Evolutionary conservation across 2,888 invertebrate species (phyloP).

Genomic region (Tetranychus truncatus): DNA sequence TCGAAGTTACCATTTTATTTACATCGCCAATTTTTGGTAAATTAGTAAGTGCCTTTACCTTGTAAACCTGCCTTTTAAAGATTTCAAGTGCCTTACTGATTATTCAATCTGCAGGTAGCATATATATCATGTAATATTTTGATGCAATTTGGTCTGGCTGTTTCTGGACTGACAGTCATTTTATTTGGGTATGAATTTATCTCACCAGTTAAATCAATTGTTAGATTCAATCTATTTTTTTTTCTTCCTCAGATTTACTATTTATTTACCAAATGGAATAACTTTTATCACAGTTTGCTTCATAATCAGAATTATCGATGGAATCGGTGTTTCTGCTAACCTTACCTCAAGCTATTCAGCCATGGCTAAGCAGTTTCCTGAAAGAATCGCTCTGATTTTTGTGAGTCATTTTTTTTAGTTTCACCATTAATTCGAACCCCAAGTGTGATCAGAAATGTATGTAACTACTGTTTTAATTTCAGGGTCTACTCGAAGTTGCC

Average conservation of each 20-base stretch:
- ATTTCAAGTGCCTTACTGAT: no score
- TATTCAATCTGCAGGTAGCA: background rate
- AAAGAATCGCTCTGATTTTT: slow-evolving; percentile 52
- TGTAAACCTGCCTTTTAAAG: no score
- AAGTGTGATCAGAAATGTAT: background rate
- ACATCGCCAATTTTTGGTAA: slow-evolving; percentile 65
- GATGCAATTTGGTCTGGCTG: slow-evolving; percentile 62
- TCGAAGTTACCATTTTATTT: slow-evolving; percentile 61
- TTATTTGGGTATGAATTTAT: slow-evolving; percentile 41
- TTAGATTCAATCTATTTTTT: background rate
- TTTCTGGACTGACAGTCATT: slow-evolving; percentile 62
- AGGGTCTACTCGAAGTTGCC: slow-evolving; percentile 53
- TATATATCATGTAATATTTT: slow-evolving; percentile 43
- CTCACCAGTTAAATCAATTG: slow-evolving; percentile 29
- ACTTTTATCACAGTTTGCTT: slow-evolving; percentile 60
- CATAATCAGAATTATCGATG: slow-evolving; percentile 57
- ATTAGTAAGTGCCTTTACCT: slow-evolving; percentile 35
- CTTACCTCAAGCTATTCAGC: slow-evolving; percentile 69
- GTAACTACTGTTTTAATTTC: no score
- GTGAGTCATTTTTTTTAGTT: slow-evolving; percentile 29
- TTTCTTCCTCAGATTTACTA: background rate
- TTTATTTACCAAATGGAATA: slow-evolving; percentile 34
- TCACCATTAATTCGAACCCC: background rate
- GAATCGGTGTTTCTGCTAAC: slow-evolving; percentile 67
- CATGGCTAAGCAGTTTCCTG: slow-evolving; percentile 67